Evolutionary conservation across 2,888 invertebrate species (phyloP).

Genomic region (Orthosia cruda): DNA sequence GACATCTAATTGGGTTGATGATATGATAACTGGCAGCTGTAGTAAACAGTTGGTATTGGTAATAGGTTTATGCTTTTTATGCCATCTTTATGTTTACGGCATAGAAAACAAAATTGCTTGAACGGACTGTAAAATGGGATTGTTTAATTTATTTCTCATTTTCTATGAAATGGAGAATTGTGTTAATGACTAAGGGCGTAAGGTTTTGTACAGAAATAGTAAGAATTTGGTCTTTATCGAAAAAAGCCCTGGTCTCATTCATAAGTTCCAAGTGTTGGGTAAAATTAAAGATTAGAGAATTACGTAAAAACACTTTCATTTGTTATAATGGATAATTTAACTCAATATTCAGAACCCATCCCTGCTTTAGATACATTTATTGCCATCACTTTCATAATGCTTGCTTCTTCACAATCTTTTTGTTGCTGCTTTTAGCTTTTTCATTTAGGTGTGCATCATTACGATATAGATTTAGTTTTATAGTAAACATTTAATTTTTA

Average conservation of each 20-base stretch:
- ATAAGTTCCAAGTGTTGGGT: constrained; percentile 22
- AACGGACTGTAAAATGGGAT: too few species aligned
- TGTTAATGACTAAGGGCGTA: neutral
- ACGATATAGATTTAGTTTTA: neutral
- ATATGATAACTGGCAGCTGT: too few species aligned
- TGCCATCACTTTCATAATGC: constrained; percentile 28
- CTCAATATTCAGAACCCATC: constrained; percentile 11
- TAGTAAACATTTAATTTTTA: neutral
- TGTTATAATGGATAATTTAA: constrained; percentile 14
- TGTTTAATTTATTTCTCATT: too few species aligned
- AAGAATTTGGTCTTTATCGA: too few species aligned
- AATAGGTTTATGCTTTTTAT: too few species aligned
- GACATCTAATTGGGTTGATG: too few species aligned
- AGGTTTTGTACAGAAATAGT: neutral
- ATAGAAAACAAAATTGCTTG: too few species aligned
- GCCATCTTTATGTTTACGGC: too few species aligned
- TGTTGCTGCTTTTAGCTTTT: constrained; percentile 32
- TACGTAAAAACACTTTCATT: neutral
- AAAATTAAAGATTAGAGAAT: constrained; percentile 1
- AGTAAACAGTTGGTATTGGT: too few species aligned
- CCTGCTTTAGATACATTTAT: neutral
- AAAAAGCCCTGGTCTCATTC: constrained; percentile 29
- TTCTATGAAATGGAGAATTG: too few species aligned
- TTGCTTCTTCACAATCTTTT: constrained; percentile 38
- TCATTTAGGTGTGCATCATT: constrained; percentile 1